phyloP scores from a whole-genome alignment of 2,113 vertebrate species.

The Nothoprocta pentlandii region DNA sequence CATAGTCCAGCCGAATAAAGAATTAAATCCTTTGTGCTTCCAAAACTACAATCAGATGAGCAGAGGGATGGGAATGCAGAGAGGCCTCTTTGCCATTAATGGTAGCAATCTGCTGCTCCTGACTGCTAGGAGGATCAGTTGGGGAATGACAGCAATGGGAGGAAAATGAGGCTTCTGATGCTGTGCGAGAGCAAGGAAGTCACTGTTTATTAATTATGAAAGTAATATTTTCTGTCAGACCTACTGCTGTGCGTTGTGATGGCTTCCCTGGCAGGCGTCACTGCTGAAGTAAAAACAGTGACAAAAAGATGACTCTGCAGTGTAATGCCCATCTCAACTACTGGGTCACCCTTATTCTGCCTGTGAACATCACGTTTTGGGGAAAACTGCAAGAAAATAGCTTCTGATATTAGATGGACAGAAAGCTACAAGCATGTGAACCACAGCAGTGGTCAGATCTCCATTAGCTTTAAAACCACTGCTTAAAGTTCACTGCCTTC shows the following conservation, averaged over 20 bases:
- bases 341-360: neutral
- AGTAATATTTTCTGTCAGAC: neutral
- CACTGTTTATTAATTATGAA: constrained; percentile 7
- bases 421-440: neutral
- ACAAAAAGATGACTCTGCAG: neutral
- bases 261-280: neutral
- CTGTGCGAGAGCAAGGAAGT: neutral
- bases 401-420: accelerated
- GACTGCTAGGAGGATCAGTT: neutral
- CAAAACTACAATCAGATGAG: neutral
- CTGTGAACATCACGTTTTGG: accelerated
- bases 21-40: neutral
- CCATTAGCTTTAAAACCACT: neutral
- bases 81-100: neutral
- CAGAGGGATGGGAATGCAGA: neutral
- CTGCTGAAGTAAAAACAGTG: neutral
- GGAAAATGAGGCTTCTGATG: neutral
- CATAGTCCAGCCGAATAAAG: accelerated
- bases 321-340: neutral
- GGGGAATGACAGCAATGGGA: accelerated
- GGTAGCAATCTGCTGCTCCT: neutral
- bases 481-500: neutral
- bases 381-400: neutral
- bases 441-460: too few relatives aligned
- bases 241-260: constrained; percentile 17